Base-by-base conservation (phyloP, 2,888 invertebrate species). In the Dynastes maya region DNA sequence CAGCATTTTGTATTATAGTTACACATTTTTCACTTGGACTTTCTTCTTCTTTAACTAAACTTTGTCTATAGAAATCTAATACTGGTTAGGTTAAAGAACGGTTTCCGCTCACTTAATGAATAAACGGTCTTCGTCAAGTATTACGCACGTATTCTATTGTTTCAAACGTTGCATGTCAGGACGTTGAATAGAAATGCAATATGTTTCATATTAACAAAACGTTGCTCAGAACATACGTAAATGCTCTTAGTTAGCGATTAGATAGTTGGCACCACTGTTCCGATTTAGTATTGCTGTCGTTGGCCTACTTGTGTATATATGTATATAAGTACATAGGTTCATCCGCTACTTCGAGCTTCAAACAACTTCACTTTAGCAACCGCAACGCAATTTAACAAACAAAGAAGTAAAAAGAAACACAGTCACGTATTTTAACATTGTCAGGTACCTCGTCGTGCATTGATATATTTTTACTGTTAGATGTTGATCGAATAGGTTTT, bases 251-350 rank as follows among this genome's bases (percentile, higher is more conserved):
- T 37, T 78, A 63, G 78, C 78, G 78, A 76, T 78, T 55, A 70
- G 75, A 58, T 78, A 45, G 45, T 45, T 80, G 80, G 75, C 78
- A 77, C 63, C 80, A 71, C 61, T 77, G 79, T 68, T 80, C 74
- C 74, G 63, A 63, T 77, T 80, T 71, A 49, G 16, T 63, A 67
- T 75, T 76, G 40, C 64, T 51, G 76, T 37, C 4, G 72, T 74
- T 80, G 78, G 67, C 78, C 80, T 76, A 80, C 80, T 76, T 80
- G 11, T 68, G 29, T 9, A 58, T 32, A 29, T 37, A 45, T 8
- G 8, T 11, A 45, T 8, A 45, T 45, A 45, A 45, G 2, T 45
- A 45, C 45, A 45, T 45, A 45, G 51, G 55, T 45, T 67, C 40
- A 29, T 40, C 53, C 58, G 55, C 55, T 76, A 65, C 29, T 58